phyloP scores from a whole-genome alignment of 2,888 invertebrate species.

The Xestia c-nigrum region DNA sequence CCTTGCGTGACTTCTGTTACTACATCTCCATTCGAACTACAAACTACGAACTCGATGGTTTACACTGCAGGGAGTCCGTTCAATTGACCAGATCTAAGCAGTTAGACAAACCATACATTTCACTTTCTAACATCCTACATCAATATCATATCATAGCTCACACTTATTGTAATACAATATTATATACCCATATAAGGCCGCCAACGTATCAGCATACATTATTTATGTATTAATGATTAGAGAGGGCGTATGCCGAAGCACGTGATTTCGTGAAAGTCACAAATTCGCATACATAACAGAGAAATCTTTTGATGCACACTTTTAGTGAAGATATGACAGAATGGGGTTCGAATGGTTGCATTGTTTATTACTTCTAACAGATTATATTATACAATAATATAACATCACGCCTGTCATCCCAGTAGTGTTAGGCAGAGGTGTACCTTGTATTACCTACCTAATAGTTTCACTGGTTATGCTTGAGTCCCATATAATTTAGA shows the following conservation, averaged over 20 bases:
- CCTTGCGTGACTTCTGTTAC: background rate
- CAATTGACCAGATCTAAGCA: background rate
- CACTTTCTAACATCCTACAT: constrained; percentile 54
- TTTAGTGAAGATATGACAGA: constrained; percentile 49
- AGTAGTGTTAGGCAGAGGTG: background rate
- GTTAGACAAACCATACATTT: constrained; percentile 19
- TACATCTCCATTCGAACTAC: background rate
- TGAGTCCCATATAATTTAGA: no score
- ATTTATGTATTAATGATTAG: constrained; percentile 65
- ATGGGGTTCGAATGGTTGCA: constrained; percentile 12
- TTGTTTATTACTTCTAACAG: background rate
- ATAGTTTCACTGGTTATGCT: no score
- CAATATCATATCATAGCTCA: constrained; percentile 34
- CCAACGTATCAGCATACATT: constrained; percentile 34
- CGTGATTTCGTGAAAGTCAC: constrained; percentile 79
- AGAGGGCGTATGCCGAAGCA: constrained; percentile 68
- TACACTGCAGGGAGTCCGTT: background rate
- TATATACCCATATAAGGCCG: constrained; percentile 37
- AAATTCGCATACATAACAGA: constrained; percentile 73
- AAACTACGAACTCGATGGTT: background rate
- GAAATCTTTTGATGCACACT: constrained; percentile 70
- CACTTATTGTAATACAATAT: constrained; percentile 52
- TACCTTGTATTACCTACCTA: no score
- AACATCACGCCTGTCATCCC: background rate
- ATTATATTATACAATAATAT: background rate